Percentiles rank a stretch among this genome's conserved stretches.
phyloP scores from a whole-genome alignment of 2,113 vertebrate genomes.

The Pelecanoides urinatrix region DNA sequence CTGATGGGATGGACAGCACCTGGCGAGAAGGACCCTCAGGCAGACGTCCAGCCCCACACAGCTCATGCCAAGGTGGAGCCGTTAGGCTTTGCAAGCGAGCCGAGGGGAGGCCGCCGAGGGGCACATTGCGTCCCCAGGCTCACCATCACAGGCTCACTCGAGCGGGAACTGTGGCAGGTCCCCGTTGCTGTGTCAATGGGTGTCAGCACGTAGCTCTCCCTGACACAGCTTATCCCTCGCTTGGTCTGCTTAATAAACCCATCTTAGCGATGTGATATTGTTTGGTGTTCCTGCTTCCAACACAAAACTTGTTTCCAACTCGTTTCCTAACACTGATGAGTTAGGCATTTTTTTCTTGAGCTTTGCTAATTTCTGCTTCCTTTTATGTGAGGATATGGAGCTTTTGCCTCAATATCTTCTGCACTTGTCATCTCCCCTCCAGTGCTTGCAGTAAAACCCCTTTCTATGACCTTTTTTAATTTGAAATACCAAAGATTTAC shows the following conservation, averaged over 20 bases:
- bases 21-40: background rate
- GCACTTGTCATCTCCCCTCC: background rate
- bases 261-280: too few species aligned
- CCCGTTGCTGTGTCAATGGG: background rate
- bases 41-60: background rate
- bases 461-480: background rate
- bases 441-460: background rate
- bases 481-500: background rate
- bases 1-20: accelerated
- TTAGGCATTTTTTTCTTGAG: background rate
- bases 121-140: accelerated
- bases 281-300: background rate
- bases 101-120: background rate
- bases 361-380: background rate
- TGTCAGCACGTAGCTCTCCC: background rate
- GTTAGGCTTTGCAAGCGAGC: background rate
- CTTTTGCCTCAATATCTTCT: background rate
- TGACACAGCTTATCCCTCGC: too few species aligned
- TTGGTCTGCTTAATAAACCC: background rate
- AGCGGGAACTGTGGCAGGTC: background rate
- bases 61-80: background rate
- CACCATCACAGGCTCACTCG: background rate
- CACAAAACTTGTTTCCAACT: background rate
- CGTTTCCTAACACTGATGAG: too few species aligned
- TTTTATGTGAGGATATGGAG: background rate